phyloP scores from a whole-genome alignment of 35 echinoderm and acorn worm species.

The Patiria miniata region DNA sequence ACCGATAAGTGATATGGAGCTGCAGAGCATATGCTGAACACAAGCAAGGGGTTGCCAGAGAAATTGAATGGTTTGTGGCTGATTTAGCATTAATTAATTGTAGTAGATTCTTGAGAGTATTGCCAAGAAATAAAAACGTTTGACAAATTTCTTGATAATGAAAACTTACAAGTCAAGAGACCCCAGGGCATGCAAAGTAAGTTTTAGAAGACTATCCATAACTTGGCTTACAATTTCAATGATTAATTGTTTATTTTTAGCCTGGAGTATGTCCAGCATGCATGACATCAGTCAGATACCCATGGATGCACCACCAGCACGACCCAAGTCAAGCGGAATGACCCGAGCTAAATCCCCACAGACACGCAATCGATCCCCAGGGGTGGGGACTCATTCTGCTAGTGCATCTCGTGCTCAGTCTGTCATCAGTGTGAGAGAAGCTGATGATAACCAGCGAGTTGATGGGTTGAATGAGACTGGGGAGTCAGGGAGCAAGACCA shows the following conservation, averaged over 20 bases:
- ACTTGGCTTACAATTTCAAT: background rate
- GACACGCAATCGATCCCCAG: conserved; percentile 63
- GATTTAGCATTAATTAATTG: too few species aligned
- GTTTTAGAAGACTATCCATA: background rate
- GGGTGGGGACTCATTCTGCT: conserved; percentile 53
- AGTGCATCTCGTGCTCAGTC: conserved; percentile 79
- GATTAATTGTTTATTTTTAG: conserved; percentile 10
- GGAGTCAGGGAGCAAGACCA: background rate
- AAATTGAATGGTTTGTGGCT: too few species aligned
- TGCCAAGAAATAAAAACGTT: too few species aligned
- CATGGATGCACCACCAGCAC: background rate
- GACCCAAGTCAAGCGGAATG: conserved; percentile 23
- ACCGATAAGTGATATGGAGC: too few species aligned
- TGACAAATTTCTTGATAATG: too few species aligned
- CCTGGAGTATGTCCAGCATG: conserved; percentile 75
- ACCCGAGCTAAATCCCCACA: background rate
- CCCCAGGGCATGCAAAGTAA: too few species aligned
- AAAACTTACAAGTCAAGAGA: too few species aligned
- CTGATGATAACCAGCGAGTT: conserved; percentile 54
- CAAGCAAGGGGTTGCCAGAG: too few species aligned
- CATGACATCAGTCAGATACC: conserved; percentile 30
- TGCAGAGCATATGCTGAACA: too few species aligned
- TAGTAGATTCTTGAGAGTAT: too few species aligned
- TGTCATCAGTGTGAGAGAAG: conserved; percentile 89
- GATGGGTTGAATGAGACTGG: conserved; percentile 44